Evolutionary conservation across 2,113 vertebrate species (phyloP), one percentile per base, ranked within the genome.

Genomic region (Percina caprodes): DNA sequence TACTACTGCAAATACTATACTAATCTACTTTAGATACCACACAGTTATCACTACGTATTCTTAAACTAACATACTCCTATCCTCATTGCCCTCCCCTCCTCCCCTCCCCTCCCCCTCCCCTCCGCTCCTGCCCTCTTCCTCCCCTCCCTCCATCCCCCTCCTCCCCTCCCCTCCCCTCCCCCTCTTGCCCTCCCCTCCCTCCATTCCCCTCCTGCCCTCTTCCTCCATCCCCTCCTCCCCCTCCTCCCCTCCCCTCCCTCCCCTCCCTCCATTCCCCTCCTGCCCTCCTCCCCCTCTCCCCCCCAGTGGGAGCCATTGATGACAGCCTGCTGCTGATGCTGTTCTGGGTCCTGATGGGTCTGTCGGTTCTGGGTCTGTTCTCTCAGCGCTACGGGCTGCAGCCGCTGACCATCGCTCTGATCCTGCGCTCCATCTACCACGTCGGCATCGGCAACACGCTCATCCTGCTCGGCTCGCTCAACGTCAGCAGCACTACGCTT

Each of bases 361-460:
- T 99, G 75, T 98, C 98, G 13, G 84, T 98, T 14, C 80, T 98
- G 86, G 96, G 96, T 4, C 75, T 99, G 89, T 95, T 99, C 92
- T 96, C 96, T 7, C 95, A 96, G 87, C 97, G 96, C 55, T 97
- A 98, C 2, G 97, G 97, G 0, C 82, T 99, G 76, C 93, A 97
- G n/a, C 96, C 97, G 0, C 94, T 99, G 77, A 97, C 98, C 0
- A 85, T 99, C 61, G 97, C 98, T 0, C 94, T 99, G 73, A 97
- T 99, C 80, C 86, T 99, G 70, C 93, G 97, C 4, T 98, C 97
- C 39, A 97, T 99, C 77, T 99, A 98, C 90, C 97, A 99, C 91
- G 69, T 99, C 5, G 98, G 97, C 88, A 99, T 99, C 1, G 97
- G 97, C 2, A 97, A 97, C 91, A 98, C 98, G 0, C 96, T 99